A percentile compares a stretch with the other conserved stretches of the same genome.
phyloP scores from a whole-genome alignment of 2,888 invertebrate species.

The Oxyteleia sp. region DNA sequence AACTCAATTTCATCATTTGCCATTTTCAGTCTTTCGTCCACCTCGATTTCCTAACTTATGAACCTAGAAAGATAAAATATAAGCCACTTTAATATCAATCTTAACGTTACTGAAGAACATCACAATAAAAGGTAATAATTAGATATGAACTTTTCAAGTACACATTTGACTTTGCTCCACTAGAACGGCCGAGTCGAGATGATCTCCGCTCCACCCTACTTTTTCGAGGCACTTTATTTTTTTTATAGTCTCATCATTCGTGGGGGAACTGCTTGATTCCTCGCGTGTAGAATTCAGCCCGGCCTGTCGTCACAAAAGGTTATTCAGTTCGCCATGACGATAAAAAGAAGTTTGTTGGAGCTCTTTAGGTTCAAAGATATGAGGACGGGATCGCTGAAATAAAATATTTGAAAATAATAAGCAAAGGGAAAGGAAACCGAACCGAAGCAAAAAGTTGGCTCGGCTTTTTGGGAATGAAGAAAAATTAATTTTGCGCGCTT shows the following conservation, averaged over 20 bases:
- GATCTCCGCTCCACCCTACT: slow-evolving; percentile 1
- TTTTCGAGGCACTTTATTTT: slow-evolving; percentile 9
- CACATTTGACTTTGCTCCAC: slow-evolving; percentile 20
- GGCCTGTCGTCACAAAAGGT: slow-evolving; percentile 20
- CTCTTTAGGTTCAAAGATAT: slow-evolving; percentile 15
- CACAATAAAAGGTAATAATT: slow-evolving; percentile 27
- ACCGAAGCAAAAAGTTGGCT: too few relatives aligned
- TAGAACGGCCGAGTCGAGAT: slow-evolving; percentile 1
- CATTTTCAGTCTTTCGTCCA: too few relatives aligned
- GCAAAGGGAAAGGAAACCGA: too few relatives aligned
- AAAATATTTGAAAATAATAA: slow-evolving; percentile 28
- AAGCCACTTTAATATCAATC: slow-evolving; percentile 1
- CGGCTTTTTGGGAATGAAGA: too few relatives aligned
- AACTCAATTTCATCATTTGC: too few relatives aligned
- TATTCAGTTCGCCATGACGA: slow-evolving; percentile 12
- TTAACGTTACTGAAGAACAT: background rate
- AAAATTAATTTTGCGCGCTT: too few relatives aligned
- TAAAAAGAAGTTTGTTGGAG: slow-evolving; percentile 30
- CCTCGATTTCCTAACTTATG: too few relatives aligned
- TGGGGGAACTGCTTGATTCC: slow-evolving; percentile 28
- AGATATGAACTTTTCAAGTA: slow-evolving; percentile 9
- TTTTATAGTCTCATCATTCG: slow-evolving; percentile 23
- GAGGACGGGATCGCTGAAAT: background rate
- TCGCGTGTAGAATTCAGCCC: slow-evolving; percentile 2
- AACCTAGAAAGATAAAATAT: too few relatives aligned